These are phyloP conservation scores for Goniozus legneri DNA, from an alignment of 1,140 invertebrate species.

Conservation along the genomic window DNA sequence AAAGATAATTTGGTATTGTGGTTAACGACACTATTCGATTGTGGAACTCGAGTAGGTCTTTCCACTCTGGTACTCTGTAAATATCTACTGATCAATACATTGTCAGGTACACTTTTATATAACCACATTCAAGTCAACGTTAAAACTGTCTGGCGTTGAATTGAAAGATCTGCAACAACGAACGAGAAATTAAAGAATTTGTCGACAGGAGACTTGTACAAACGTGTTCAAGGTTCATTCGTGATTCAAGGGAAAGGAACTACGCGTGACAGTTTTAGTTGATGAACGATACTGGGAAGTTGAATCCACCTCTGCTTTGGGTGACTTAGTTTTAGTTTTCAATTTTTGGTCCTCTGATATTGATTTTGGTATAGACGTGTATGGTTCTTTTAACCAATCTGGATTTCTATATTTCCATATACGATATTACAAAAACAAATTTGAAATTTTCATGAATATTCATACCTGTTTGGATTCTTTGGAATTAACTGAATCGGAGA, in stretches of 20 bases:
- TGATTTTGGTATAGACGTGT: constrained; percentile 20
- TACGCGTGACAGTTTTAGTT: neutral
- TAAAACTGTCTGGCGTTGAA: constrained; percentile 47
- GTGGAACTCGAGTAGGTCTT: no score
- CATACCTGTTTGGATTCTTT: no score
- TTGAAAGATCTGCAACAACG: constrained; percentile 45
- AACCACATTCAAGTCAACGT: constrained; percentile 47
- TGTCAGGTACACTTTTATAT: constrained; percentile 29
- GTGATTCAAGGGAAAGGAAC: constrained; percentile 17
- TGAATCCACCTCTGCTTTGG: no score
- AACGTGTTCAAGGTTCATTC: constrained; percentile 22
- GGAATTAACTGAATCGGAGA: no score
- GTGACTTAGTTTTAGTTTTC: no score
- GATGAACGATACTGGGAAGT: no score
- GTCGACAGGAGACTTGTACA: constrained; percentile 15
- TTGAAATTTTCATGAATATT: no score
- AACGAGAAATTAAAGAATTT: constrained; percentile 13
- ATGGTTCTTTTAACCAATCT: constrained; percentile 40
- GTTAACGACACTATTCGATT: no score
- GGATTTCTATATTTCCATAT: constrained; percentile 7
- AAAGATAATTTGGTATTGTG: no score
- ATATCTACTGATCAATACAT: constrained; percentile 16
- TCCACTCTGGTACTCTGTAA: constrained; percentile 6
- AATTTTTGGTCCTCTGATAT: no score
- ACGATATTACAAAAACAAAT: no score